Percentiles rank a stretch among this genome's conserved stretches.
phyloP scores from a whole-genome alignment of 2,797 vertebrate species.

The Stomatorhinus walkeri region DNA sequence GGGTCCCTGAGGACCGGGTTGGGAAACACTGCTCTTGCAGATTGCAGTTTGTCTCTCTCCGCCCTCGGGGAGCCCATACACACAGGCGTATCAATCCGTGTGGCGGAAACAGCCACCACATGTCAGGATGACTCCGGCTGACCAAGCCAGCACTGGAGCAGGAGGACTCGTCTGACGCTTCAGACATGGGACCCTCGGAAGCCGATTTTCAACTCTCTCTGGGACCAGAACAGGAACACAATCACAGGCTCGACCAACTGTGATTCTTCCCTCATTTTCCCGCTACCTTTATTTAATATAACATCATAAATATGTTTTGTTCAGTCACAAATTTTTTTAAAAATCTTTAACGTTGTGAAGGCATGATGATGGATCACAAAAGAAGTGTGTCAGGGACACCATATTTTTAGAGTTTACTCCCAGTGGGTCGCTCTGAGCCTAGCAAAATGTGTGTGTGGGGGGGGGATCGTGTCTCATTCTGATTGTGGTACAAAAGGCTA shows the following conservation, averaged over 20 bases:
- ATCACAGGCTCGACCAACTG: not conserved
- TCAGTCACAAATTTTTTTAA: slow-evolving; percentile 41
- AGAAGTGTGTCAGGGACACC: slow-evolving; percentile 67
- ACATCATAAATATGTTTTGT: slow-evolving; percentile 10
- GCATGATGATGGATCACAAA: slow-evolving; percentile 46
- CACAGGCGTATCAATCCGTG: not conserved
- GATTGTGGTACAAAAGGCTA: not conserved
- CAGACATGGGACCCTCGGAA: not conserved
- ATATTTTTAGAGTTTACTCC: slow-evolving; percentile 65
- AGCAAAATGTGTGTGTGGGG: slow-evolving; percentile 38
- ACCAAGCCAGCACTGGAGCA: not conserved
- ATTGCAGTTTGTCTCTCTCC: not conserved
- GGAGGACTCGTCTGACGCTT: not conserved
- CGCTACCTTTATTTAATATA: not conserved
- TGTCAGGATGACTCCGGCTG: not conserved
- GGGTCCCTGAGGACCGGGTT: not conserved
- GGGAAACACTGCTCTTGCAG: not conserved
- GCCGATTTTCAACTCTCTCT: not conserved
- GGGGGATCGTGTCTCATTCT: slow-evolving; percentile 27
- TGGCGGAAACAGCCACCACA: not conserved
- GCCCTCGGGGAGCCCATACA: not conserved
- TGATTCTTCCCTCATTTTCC: not conserved
- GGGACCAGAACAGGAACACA: not conserved
- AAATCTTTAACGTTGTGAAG: slow-evolving; percentile 29
- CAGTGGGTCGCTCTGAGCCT: slow-evolving; percentile 52